Conservation (phyloP, 2,888 invertebrate genomes). For the Agrotis puta region DNA sequence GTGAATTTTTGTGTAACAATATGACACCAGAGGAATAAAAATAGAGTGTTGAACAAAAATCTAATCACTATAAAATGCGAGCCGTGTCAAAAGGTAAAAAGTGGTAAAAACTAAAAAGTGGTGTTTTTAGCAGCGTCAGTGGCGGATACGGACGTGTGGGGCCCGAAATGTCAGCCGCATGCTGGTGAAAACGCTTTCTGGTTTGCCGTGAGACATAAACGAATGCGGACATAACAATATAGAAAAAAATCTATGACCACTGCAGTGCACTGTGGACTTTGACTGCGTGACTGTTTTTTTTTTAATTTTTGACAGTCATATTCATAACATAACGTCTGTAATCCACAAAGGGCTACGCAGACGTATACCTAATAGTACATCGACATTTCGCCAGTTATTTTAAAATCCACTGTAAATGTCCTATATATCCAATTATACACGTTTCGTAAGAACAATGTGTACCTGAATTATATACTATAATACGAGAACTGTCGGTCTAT, state of each 20-base stretch:
- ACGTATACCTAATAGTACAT: neutral
- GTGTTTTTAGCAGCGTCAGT: conserved; percentile 80
- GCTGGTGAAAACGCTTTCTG: conserved; percentile 78
- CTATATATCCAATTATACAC: too few species aligned
- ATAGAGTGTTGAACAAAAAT: conserved; percentile 51
- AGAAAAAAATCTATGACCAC: neutral
- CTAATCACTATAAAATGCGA: conserved; percentile 67
- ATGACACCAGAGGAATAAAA: conserved; percentile 33
- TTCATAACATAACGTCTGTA: too few species aligned
- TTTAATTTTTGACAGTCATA: neutral
- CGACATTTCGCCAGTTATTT: neutral
- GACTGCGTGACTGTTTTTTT: too few species aligned
- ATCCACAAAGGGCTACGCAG: too few species aligned
- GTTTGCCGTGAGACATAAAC: conserved; percentile 63
- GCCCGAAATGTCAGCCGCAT: conserved; percentile 83
- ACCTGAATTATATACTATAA: too few species aligned
- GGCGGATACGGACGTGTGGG: conserved; percentile 78
- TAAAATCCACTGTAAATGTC: neutral
- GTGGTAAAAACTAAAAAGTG: conserved; percentile 68
- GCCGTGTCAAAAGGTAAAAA: conserved; percentile 66
- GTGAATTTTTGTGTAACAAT: conserved; percentile 3
- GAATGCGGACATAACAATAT: conserved; percentile 38
- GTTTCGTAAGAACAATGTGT: too few species aligned
- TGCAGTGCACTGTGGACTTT: neutral
- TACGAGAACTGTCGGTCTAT: too few species aligned